These are phyloP conservation scores for Drosophila sechellia DNA, from an alignment of 1,140 invertebrate species.

Conservation along the genomic window DNA sequence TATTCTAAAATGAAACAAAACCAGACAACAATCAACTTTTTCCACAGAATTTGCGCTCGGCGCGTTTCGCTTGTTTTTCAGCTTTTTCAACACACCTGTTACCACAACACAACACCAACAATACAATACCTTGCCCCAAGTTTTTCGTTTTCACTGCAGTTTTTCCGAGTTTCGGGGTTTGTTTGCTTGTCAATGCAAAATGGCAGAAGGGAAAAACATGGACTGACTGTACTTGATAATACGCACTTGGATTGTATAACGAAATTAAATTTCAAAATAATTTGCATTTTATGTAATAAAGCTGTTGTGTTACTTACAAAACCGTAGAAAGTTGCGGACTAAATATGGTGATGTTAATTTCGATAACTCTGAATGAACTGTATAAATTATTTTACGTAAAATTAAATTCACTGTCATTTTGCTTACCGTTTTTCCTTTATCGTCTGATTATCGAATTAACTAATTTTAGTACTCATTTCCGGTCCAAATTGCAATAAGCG, in stretches of 20 bases:
- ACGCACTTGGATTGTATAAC: conserved; percentile 52
- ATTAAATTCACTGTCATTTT: too few species aligned
- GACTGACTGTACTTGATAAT: conserved; percentile 56
- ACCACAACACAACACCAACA: conserved; percentile 44
- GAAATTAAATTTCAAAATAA: conserved; percentile 74
- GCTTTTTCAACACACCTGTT: conserved; percentile 60
- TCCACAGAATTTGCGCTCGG: conserved; percentile 45
- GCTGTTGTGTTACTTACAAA: conserved; percentile 36
- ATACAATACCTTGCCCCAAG: conserved; percentile 66
- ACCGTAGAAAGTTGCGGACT: neutral
- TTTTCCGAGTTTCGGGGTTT: conserved; percentile 51
- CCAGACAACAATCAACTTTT: conserved; percentile 69
- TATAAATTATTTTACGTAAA: conserved; percentile 1
- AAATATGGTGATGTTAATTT: conserved; percentile 6
- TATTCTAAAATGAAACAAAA: conserved; percentile 54
- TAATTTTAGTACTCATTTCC: conserved; percentile 9
- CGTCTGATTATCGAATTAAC: neutral
- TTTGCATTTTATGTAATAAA: conserved; percentile 76
- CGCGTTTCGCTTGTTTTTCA: conserved; percentile 45
- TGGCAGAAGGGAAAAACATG: conserved; percentile 42
- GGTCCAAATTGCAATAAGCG: conserved; percentile 18
- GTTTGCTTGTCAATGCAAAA: conserved; percentile 73
- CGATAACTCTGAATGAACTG: conserved; percentile 15
- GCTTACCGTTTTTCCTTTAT: too few species aligned
- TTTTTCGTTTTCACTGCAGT: conserved; percentile 52